Evolutionary conservation across 2,113 vertebrate species (phyloP).

Genomic region (Tupaia chinensis): DNA sequence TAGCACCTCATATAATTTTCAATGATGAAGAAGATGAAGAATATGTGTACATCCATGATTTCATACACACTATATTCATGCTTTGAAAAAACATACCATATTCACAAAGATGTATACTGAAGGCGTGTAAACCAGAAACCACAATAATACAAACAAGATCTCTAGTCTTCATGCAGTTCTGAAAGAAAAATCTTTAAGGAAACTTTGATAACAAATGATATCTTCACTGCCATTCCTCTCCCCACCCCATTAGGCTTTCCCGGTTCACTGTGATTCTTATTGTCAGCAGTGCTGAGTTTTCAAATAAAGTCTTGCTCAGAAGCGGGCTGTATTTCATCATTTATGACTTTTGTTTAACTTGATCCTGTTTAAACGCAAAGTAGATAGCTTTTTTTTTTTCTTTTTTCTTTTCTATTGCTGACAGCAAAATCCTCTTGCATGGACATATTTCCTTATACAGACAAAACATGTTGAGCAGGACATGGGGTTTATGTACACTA

Average conservation of each 20-base stretch:
- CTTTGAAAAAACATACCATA: too few species aligned
- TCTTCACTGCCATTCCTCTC: not conserved
- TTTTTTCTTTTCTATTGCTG: not conserved
- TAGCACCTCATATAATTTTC: too few species aligned
- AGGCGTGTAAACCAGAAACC: too few species aligned
- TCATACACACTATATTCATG: too few species aligned
- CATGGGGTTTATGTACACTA: not conserved
- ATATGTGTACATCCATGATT: too few species aligned
- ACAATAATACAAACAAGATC: not conserved
- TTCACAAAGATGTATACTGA: too few species aligned
- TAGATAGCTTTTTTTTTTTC: not conserved
- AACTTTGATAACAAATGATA: not conserved
- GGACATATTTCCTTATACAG: not conserved
- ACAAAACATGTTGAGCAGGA: not conserved
- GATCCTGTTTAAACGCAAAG: not conserved
- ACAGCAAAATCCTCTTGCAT: constrained; percentile 8
- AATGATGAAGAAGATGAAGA: too few species aligned
- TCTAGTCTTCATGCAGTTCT: not conserved
- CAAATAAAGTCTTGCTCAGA: constrained; percentile 10
- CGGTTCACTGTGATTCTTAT: not conserved
- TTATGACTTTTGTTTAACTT: not conserved
- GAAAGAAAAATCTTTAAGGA: not conserved
- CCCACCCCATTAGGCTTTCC: not conserved
- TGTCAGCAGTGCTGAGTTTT: not conserved
- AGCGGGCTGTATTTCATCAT: not conserved